Conservation (phyloP, 2,888 invertebrate species). For the Blera fallax region DNA sequence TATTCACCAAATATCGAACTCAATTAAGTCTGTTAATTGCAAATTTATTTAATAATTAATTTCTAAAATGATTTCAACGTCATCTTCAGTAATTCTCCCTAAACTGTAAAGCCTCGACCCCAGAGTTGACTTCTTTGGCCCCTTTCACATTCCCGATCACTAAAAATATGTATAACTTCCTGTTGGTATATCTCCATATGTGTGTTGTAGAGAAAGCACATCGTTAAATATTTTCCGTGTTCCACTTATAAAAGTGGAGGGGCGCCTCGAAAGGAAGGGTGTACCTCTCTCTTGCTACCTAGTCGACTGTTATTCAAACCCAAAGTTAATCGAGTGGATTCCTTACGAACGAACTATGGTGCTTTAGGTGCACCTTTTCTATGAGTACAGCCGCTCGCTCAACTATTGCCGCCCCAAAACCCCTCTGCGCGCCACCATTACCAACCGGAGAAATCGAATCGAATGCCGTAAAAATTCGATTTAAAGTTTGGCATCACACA, state of each 20-base stretch:
- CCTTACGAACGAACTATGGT: slow-evolving; percentile 33
- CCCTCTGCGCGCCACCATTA: background rate
- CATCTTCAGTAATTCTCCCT: background rate
- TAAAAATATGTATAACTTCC: background rate
- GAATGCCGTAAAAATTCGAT: slow-evolving; percentile 69
- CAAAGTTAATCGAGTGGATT: slow-evolving; percentile 59
- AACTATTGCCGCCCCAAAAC: background rate
- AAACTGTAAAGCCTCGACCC: background rate
- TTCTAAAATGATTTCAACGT: slow-evolving; percentile 15
- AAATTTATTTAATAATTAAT: slow-evolving; percentile 16
- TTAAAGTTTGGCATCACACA: slow-evolving; percentile 66
- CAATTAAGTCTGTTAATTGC: background rate
- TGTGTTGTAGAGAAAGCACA: slow-evolving; percentile 38
- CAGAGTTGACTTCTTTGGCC: background rate
- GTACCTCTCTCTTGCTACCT: slow-evolving; percentile 8
- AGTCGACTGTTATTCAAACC: slow-evolving; percentile 45
- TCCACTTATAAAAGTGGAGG: slow-evolving; percentile 40
- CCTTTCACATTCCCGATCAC: slow-evolving; percentile 7
- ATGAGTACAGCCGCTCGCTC: slow-evolving; percentile 18
- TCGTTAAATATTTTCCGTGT: slow-evolving; percentile 63
- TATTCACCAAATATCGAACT: background rate
- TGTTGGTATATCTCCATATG: background rate
- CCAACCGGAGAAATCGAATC: slow-evolving; percentile 50
- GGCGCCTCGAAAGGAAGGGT: background rate
- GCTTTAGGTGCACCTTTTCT: slow-evolving; percentile 28